phyloP scores from a whole-genome alignment of 1,140 invertebrate species.

The Drosophila nebulosa region DNA sequence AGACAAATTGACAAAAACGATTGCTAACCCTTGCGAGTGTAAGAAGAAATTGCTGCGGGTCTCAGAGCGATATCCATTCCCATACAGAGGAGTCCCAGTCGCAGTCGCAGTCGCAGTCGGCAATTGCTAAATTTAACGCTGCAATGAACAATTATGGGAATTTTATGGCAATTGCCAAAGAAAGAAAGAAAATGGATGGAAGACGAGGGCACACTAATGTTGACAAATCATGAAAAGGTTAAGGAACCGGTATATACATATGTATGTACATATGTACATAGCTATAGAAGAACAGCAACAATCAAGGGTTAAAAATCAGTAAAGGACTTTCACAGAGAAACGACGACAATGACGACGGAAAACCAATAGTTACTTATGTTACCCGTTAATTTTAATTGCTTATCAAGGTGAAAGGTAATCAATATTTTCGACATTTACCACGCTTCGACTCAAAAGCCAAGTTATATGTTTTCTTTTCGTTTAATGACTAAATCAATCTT shows the following conservation, averaged over 20 bases:
- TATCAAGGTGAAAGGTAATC: too few relatives aligned
- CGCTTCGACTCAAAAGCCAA: too few relatives aligned
- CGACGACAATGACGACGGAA: background rate
- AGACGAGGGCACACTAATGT: constrained; percentile 48
- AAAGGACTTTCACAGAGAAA: constrained; percentile 16
- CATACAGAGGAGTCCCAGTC: constrained; percentile 10
- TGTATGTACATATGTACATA: too few relatives aligned
- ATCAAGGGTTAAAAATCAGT: constrained; percentile 5
- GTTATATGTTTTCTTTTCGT: too few relatives aligned
- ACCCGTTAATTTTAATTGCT: too few relatives aligned
- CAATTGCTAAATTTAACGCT: constrained; percentile 69
- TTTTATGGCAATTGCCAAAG: constrained; percentile 73
- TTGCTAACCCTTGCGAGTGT: constrained; percentile 6
- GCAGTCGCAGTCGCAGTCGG: constrained; percentile 1
- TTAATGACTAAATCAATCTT: constrained; percentile 7
- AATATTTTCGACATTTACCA: too few relatives aligned
- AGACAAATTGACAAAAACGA: constrained; percentile 52
- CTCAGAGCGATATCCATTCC: background rate
- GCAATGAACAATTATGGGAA: constrained; percentile 69
- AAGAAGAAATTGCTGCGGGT: constrained; percentile 9
- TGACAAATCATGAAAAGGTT: constrained; percentile 71
- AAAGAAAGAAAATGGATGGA: constrained; percentile 32
- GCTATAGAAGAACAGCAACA: constrained; percentile 7
- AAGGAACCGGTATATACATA: constrained; percentile 1
- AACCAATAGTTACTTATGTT: too few relatives aligned